A percentile compares a stretch with the other conserved stretches of the same genome.
Conservation (phyloP, 2,113 vertebrate species). For the Bolborhynchus lineola region DNA sequence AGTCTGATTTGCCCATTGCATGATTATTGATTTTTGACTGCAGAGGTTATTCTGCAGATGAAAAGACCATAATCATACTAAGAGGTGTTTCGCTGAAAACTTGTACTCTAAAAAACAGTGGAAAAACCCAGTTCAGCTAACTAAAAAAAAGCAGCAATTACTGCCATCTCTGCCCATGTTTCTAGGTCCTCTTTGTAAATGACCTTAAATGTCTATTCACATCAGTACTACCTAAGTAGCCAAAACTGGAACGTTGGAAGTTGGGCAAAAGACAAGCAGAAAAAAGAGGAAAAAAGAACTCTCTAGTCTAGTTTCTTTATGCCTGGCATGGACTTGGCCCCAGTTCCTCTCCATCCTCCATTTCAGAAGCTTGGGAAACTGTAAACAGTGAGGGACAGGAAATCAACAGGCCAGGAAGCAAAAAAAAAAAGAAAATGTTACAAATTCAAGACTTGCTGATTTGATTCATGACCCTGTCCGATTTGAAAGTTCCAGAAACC, state of each 20-base stretch:
- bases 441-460: not conserved
- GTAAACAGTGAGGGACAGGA: not conserved
- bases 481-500: not conserved
- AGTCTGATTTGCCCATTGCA: constrained; percentile 33
- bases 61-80: constrained; percentile 43
- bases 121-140: not conserved
- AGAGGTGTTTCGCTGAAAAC: constrained; percentile 23
- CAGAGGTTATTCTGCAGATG: constrained; percentile 43
- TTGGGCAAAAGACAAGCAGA: not conserved
- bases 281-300: not conserved
- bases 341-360: not conserved
- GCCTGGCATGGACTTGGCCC: not conserved
- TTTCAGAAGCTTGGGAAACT: not conserved
- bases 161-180: not conserved
- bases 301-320: not conserved
- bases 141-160: not conserved
- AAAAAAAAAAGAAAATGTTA: not conserved
- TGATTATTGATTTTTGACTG: constrained; percentile 64
- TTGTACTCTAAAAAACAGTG: not conserved
- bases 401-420: not conserved
- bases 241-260: not conserved
- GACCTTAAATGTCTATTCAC: not conserved
- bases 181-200: not conserved
- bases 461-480: not conserved
- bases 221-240: not conserved